Percentiles rank a stretch among this genome's conserved stretches.
Conservation (phyloP, 2,797 vertebrate species). For the Coilia nasus region DNA sequence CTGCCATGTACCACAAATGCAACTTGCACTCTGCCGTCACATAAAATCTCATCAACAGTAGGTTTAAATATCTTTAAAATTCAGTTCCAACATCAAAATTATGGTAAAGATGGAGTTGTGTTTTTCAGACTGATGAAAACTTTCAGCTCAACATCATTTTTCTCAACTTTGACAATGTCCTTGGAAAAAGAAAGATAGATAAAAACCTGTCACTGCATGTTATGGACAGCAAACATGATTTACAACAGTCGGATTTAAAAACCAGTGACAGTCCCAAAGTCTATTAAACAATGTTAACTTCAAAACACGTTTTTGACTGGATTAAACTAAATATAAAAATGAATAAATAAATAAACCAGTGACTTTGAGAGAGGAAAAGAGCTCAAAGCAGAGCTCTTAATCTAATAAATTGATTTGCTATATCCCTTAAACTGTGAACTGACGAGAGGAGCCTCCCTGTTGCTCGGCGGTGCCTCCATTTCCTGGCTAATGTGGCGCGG, state of each 20-base stretch:
- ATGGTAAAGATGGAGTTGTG: neutral
- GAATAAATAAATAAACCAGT: slow-evolving; percentile 13
- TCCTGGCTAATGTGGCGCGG: slow-evolving; percentile 62
- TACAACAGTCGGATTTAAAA: slow-evolving; percentile 68
- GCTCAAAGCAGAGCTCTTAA: slow-evolving; percentile 78
- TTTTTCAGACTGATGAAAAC: neutral
- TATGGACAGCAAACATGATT: slow-evolving; percentile 66
- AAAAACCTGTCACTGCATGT: slow-evolving; percentile 65
- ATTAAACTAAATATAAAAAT: slow-evolving; percentile 46
- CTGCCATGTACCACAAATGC: no score
- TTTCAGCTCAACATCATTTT: neutral
- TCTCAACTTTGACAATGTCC: slow-evolving; percentile 61
- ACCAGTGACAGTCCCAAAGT: slow-evolving; percentile 72
- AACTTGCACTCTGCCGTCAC: neutral
- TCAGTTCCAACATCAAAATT: neutral
- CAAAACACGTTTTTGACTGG: slow-evolving; percentile 70
- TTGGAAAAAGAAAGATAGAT: slow-evolving; percentile 63
- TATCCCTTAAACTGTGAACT: slow-evolving; percentile 80
- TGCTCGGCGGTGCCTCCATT: slow-evolving; percentile 63
- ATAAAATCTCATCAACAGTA: neutral
- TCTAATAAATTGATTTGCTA: slow-evolving; percentile 86
- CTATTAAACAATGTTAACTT: slow-evolving; percentile 74
- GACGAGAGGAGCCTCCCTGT: slow-evolving; percentile 73
- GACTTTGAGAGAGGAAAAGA: slow-evolving; percentile 42
- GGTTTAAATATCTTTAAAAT: neutral